Conservation (phyloP, 2,888 invertebrate species). For the Thecocarcelia acutangulata region DNA sequence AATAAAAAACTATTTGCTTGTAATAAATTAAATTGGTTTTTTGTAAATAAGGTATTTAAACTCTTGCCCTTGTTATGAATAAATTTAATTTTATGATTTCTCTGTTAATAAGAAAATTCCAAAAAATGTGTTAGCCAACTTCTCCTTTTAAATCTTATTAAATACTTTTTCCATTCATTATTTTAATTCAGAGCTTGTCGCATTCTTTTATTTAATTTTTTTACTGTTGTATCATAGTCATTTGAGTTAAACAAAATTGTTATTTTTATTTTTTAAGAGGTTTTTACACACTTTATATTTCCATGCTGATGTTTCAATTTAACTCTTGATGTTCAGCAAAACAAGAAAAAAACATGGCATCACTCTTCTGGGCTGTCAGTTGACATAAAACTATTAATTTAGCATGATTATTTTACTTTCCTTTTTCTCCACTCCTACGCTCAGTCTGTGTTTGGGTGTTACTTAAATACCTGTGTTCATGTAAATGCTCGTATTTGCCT, state of each 20-base stretch:
- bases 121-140: not conserved
- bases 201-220: not conserved
- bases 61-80: no score
- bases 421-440: not conserved
- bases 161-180: slow-evolving; percentile 5
- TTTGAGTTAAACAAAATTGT: slow-evolving; percentile 58
- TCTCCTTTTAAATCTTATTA: not conserved
- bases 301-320: slow-evolving; percentile 54
- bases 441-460: not conserved
- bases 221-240: slow-evolving; percentile 49
- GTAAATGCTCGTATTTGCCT: no score
- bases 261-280: slow-evolving; percentile 13
- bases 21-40: no score
- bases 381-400: slow-evolving; percentile 62
- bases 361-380: slow-evolving; percentile 40
- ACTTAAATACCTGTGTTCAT: not conserved
- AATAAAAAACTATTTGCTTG: no score
- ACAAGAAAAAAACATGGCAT: slow-evolving; percentile 41
- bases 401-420: slow-evolving; percentile 42
- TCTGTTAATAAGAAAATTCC: no score
- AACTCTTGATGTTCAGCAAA: slow-evolving; percentile 47
- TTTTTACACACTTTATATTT: slow-evolving; percentile 2
- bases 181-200: not conserved
- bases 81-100: no score
- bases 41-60: no score